These are phyloP conservation scores for Minunthozetes semirufus DNA, from an alignment of 2,888 invertebrate species.

Conservation along the genomic window DNA sequence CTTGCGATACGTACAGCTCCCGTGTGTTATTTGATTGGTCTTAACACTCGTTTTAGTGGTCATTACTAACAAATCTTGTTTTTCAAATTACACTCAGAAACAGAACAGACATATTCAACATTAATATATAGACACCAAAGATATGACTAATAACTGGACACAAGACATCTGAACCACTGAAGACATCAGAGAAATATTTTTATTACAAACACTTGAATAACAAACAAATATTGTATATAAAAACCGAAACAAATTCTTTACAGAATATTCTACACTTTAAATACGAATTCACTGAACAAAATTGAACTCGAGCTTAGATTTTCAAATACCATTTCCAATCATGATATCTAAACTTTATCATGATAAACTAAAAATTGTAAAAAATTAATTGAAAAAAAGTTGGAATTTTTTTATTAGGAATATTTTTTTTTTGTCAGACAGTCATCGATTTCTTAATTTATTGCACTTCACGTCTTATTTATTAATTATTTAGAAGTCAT, in stretches of 20 bases:
- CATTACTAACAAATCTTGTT: background rate
- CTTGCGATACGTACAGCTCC: conserved; percentile 43
- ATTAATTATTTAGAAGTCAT: no score
- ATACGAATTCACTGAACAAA: background rate
- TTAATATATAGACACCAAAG: conserved; percentile 1
- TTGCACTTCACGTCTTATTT: conserved; percentile 10
- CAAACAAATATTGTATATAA: conserved; percentile 24
- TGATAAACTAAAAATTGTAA: background rate
- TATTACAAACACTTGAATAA: background rate
- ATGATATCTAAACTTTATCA: no score
- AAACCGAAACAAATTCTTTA: background rate
- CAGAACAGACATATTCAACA: background rate
- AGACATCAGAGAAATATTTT: background rate
- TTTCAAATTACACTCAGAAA: background rate
- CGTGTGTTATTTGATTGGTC: conserved; percentile 43
- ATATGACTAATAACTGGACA: background rate
- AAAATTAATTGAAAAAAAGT: background rate
- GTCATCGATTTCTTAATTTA: conserved; percentile 27
- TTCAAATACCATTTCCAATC: background rate
- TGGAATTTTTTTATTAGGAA: background rate
- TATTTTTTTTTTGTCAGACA: background rate
- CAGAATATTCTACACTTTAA: background rate
- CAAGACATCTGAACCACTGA: conserved; percentile 7
- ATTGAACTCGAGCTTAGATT: background rate
- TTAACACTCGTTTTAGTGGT: background rate